phyloP scores from a whole-genome alignment of 2,888 invertebrate species.

The Taphrorychus bicolor region DNA sequence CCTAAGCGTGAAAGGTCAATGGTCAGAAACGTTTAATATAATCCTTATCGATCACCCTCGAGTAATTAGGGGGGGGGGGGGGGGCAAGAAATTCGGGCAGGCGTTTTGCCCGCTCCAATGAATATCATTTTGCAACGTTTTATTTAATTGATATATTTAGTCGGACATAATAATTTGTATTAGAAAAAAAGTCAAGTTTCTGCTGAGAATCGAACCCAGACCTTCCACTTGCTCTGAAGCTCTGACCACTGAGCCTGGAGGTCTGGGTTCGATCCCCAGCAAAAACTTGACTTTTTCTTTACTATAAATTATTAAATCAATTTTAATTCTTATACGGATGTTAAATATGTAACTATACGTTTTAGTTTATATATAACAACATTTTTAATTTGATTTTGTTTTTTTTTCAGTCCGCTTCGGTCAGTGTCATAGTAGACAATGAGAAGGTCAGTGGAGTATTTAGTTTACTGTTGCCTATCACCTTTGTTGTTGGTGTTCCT shows the following conservation, averaged over 20 bases:
- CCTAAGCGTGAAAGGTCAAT: constrained; percentile 1
- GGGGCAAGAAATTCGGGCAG: not conserved
- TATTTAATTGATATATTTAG: too few relatives aligned
- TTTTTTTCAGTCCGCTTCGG: constrained; percentile 55
- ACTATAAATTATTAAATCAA: too few relatives aligned
- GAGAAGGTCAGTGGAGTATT: constrained; percentile 54
- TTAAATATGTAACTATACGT: too few relatives aligned
- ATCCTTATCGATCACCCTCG: constrained; percentile 12
- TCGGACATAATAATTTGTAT: too few relatives aligned
- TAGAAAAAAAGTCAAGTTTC: too few relatives aligned
- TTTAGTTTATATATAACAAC: not conserved
- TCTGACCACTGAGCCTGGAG: too few relatives aligned
- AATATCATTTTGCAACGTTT: too few relatives aligned
- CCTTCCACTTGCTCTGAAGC: too few relatives aligned
- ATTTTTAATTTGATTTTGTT: constrained; percentile 37
- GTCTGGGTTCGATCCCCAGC: too few relatives aligned
- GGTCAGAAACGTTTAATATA: constrained; percentile 11
- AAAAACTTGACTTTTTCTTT: too few relatives aligned
- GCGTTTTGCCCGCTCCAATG: not conserved
- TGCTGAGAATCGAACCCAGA: too few relatives aligned
- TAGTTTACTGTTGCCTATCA: constrained; percentile 52
- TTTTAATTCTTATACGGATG: too few relatives aligned
- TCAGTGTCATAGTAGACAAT: constrained; percentile 55
- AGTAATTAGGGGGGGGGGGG: not conserved
- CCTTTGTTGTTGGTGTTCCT: constrained; percentile 45